These are phyloP conservation scores for Polyodon spathula DNA, from an alignment of 2,113 vertebrate genomes.

Conservation along the genomic window DNA sequence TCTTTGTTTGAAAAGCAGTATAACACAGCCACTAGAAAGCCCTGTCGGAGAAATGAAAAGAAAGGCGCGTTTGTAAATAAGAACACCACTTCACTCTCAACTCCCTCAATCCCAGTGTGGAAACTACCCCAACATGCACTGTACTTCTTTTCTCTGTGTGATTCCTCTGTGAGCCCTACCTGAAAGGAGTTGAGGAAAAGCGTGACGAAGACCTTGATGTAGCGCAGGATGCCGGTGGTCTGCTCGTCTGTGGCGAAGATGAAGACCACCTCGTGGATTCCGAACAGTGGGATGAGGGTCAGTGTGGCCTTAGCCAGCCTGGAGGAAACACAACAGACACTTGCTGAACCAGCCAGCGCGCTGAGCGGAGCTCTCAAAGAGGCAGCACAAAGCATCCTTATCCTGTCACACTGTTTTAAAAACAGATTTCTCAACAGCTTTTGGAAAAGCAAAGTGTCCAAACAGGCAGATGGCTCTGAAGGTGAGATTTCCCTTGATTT, in stretches of 20 bases:
- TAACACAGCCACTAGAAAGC: constrained; percentile 66
- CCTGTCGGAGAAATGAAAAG: constrained; percentile 34
- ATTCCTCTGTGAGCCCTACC: constrained; percentile 38
- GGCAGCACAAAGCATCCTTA: background rate
- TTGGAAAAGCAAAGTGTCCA: too few species aligned
- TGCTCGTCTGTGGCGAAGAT: constrained; percentile 69
- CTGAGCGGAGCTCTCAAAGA: background rate
- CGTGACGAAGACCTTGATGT: constrained; percentile 65
- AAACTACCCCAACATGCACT: too few species aligned
- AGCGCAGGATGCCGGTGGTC: constrained; percentile 60
- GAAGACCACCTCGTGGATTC: constrained; percentile 69
- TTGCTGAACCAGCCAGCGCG: too few species aligned
- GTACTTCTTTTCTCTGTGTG: too few species aligned
- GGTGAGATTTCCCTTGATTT: too few species aligned
- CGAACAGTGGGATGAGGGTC: constrained; percentile 70
- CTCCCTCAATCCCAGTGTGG: background rate
- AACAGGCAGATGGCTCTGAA: too few species aligned
- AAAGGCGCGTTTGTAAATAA: background rate
- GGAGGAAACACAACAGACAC: constrained; percentile 8
- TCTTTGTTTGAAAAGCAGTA: constrained; percentile 76
- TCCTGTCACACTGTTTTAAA: background rate
- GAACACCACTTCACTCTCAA: too few species aligned
- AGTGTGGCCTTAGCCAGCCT: constrained; percentile 72
- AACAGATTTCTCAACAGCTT: background rate
- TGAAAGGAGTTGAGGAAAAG: constrained; percentile 74